Evolutionary conservation across 2,113 vertebrate genomes (phyloP).

Genomic region (Dicentrarchus labrax): DNA sequence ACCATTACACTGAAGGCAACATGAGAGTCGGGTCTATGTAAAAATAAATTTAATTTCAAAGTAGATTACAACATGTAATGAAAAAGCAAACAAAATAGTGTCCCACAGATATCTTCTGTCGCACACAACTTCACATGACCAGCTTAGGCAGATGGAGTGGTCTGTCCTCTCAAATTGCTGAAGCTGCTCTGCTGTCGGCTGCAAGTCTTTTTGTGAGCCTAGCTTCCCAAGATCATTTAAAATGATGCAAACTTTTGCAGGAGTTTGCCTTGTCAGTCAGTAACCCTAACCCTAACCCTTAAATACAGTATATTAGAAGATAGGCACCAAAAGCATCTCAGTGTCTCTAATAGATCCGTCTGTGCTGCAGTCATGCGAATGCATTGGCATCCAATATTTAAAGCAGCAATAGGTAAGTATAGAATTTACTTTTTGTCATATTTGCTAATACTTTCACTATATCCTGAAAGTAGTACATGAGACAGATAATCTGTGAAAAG

Average conservation of each 20-base stretch:
- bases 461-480: no score
- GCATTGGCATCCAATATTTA: background rate
- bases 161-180: conserved; percentile 13
- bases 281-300: background rate
- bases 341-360: background rate
- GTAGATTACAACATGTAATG: conserved; percentile 63
- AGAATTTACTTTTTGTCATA: no score
- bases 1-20: background rate
- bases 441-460: no score
- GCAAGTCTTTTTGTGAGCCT: background rate
- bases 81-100: conserved; percentile 29
- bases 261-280: background rate
- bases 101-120: conserved; percentile 15
- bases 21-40: conserved; percentile 45
- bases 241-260: background rate
- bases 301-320: background rate
- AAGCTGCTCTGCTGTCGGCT: background rate
- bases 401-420: no score
- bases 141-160: background rate
- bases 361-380: background rate
- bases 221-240: background rate
- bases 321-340: background rate
- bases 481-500: no score
- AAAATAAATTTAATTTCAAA: conserved; percentile 77
- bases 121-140: background rate